Percentiles rank a stretch among this genome's conserved stretches.
Conservation (phyloP, 2,113 vertebrate species). For the Bungarus multicinctus region DNA sequence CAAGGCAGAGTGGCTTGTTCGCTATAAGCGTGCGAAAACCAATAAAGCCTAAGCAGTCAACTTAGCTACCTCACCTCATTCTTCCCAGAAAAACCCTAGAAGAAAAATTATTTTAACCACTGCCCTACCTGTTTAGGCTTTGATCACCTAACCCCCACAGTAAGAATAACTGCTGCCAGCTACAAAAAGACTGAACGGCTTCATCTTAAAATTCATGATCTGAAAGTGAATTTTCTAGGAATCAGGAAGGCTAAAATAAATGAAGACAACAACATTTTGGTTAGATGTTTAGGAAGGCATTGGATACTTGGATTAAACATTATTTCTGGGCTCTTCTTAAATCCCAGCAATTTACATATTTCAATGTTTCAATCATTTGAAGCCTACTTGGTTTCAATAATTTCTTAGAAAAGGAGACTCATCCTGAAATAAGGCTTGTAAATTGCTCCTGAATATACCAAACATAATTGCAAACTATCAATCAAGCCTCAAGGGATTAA, state of each 20-base stretch:
- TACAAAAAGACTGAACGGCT: neutral
- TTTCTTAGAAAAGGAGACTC: neutral
- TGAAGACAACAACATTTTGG: neutral
- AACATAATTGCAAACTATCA: constrained; percentile 35
- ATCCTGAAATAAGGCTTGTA: constrained; percentile 20
- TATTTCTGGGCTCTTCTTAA: neutral
- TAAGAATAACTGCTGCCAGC: neutral
- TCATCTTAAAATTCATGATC: neutral
- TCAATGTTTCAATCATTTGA: neutral
- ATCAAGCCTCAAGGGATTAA: constrained; percentile 44
- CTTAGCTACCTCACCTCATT: too few species aligned
- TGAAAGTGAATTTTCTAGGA: neutral
- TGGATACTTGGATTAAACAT: neutral
- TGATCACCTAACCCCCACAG: neutral
- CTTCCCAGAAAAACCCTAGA: neutral
- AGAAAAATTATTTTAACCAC: neutral
- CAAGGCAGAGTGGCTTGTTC: too few species aligned
- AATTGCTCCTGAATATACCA: constrained; percentile 30
- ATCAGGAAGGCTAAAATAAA: neutral
- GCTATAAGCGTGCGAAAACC: too few species aligned
- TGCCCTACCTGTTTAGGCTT: neutral
- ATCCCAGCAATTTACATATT: neutral
- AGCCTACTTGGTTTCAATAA: neutral
- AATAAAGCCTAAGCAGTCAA: too few species aligned
- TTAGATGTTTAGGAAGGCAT: neutral